phyloP scores from a whole-genome alignment of 1,140 invertebrate genomes.

The Grapholita molesta region DNA sequence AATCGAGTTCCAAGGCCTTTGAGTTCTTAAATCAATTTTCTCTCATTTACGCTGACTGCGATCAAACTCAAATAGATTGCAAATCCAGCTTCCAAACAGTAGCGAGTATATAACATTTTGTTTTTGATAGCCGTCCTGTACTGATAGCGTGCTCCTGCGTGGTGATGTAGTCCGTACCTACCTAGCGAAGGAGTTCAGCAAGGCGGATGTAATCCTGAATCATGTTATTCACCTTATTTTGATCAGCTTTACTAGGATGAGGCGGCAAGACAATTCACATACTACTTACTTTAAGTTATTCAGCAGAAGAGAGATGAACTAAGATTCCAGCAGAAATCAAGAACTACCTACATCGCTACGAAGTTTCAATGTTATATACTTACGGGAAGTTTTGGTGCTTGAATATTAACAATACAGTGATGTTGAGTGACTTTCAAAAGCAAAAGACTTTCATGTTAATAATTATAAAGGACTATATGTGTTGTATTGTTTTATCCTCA shows the following conservation, averaged over 20 bases:
- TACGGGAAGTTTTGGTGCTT: conserved; percentile 19
- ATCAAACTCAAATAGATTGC: conserved; percentile 89
- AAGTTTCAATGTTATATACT: conserved; percentile 1
- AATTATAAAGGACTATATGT: conserved; percentile 15
- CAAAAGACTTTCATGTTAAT: conserved; percentile 6
- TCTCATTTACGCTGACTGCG: conserved; percentile 86
- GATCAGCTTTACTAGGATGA: conserved; percentile 57
- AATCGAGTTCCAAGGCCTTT: conserved; percentile 87
- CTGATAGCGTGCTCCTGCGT: conserved; percentile 60
- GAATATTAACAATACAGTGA: conserved; percentile 23
- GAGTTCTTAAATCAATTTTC: conserved; percentile 91
- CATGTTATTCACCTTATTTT: conserved; percentile 46
- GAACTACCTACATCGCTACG: not conserved
- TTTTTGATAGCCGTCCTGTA: conserved; percentile 58
- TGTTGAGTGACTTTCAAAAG: conserved; percentile 18
- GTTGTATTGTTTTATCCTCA: conserved; percentile 17
- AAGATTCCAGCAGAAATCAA: not conserved
- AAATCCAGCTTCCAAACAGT: conserved; percentile 86
- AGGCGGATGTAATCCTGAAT: conserved; percentile 30
- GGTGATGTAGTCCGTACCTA: conserved; percentile 57
- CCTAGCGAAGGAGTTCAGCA: conserved; percentile 38
- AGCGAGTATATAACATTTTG: conserved; percentile 76
- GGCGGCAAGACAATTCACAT: conserved; percentile 40
- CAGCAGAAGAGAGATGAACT: conserved; percentile 17
- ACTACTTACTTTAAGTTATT: conserved; percentile 20